Evolutionary conservation across 1,140 invertebrate genomes (phyloP).

Genomic region (Drosophila pachea): DNA sequence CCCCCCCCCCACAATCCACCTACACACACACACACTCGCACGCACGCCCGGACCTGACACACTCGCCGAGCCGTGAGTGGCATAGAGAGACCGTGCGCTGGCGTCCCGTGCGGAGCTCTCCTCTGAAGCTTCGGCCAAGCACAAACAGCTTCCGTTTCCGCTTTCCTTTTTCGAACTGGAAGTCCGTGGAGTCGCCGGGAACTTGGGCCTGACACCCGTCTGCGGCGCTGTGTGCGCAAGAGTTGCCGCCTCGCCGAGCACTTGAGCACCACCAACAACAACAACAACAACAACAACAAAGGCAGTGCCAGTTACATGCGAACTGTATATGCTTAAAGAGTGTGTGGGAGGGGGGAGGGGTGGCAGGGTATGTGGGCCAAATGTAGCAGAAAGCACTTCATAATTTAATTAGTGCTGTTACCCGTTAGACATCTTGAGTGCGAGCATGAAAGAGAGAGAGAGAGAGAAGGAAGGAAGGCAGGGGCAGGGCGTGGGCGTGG

Average conservation of each 20-base stretch:
- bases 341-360: neutral
- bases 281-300: constrained; percentile 33
- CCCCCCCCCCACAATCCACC: too few species aligned
- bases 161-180: constrained; percentile 36
- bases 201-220: constrained; percentile 12
- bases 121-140: too few species aligned
- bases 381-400: constrained; percentile 73
- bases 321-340: constrained; percentile 1
- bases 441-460: too few species aligned
- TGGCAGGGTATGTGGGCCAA: constrained; percentile 22
- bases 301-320: constrained; percentile 27
- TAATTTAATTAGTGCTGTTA: constrained; percentile 72
- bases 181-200: constrained; percentile 1
- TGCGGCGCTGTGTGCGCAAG: constrained; percentile 25
- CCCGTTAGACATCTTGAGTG: constrained; percentile 42
- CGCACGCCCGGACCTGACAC: neutral
- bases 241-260: constrained; percentile 63
- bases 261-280: constrained; percentile 45
- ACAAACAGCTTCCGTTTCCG: constrained; percentile 73
- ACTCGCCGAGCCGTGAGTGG: too few species aligned
- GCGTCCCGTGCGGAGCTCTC: constrained; percentile 39
- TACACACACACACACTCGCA: constrained; percentile 10
- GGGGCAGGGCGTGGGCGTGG: neutral
- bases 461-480: too few species aligned
- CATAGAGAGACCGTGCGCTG: neutral